These are phyloP conservation scores for Cyprinella venusta DNA, from an alignment of 2,797 vertebrate species.

Conservation along the genomic window DNA sequence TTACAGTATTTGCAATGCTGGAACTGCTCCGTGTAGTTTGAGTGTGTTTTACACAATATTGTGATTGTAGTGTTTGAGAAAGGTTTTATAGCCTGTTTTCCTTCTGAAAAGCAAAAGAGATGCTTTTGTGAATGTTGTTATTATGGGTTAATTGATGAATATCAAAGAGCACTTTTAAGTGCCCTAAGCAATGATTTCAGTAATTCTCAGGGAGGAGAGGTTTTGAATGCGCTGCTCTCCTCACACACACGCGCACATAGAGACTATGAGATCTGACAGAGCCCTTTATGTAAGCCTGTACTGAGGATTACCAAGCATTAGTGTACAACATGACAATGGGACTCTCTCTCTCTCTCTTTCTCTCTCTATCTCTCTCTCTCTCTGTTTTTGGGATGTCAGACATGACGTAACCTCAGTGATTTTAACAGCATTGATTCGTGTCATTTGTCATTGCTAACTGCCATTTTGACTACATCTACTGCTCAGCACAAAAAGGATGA, in stretches of 20 bases:
- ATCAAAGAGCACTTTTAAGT: constrained; percentile 31
- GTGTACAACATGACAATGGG: constrained; percentile 63
- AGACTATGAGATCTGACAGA: constrained; percentile 69
- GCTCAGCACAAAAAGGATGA: background rate
- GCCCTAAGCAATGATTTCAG: constrained; percentile 34
- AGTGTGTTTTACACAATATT: background rate
- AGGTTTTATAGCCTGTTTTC: background rate
- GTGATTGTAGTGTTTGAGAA: background rate
- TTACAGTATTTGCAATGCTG: background rate
- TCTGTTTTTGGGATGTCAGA: constrained; percentile 55
- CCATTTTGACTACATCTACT: background rate
- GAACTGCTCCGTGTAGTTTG: background rate
- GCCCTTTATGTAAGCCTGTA: constrained; percentile 75
- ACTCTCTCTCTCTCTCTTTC: constrained; percentile 42
- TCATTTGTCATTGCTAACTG: background rate
- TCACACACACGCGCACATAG: constrained; percentile 30
- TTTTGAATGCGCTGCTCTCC: constrained; percentile 30
- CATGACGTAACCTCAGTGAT: constrained; percentile 26
- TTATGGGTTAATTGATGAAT: constrained; percentile 1
- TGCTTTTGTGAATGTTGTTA: background rate
- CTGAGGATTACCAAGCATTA: constrained; percentile 58
- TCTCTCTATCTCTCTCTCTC: constrained; percentile 36
- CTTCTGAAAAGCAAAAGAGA: background rate
- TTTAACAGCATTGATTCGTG: constrained; percentile 27
- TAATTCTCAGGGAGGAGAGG: constrained; percentile 47